Conservation (phyloP, 2,888 invertebrate species). For the Archips xylosteana region DNA sequence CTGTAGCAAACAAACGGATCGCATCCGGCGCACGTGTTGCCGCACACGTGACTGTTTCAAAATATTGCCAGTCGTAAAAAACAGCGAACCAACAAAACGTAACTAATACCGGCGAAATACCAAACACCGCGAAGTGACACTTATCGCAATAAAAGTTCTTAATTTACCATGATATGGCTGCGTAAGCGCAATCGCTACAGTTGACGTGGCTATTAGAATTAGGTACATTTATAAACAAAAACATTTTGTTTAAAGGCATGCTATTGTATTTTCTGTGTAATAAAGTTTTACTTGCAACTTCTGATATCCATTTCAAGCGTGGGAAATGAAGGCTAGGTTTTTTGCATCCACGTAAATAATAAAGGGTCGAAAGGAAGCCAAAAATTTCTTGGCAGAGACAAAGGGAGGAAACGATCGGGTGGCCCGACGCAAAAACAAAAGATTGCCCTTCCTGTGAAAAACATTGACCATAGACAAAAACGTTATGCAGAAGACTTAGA, state of each 20-base stretch:
- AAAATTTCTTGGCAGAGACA: slow-evolving; percentile 74
- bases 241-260: too few relatives aligned
- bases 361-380: slow-evolving; percentile 70
- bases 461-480: slow-evolving; percentile 53
- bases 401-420: slow-evolving; percentile 80
- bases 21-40: slow-evolving; percentile 55
- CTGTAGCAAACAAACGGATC: slow-evolving; percentile 46
- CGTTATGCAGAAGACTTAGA: slow-evolving; percentile 60
- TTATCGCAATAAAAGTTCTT: slow-evolving; percentile 3
- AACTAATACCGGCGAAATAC: slow-evolving; percentile 37
- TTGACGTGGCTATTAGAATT: too few relatives aligned
- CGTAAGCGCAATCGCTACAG: too few relatives aligned
- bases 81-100: slow-evolving; percentile 44
- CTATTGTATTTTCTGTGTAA: too few relatives aligned
- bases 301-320: not conserved
- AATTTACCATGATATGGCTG: not conserved
- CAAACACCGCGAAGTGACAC: slow-evolving; percentile 25
- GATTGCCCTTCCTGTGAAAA: slow-evolving; percentile 67
- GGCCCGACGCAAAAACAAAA: slow-evolving; percentile 74
- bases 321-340: slow-evolving; percentile 34
- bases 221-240: too few relatives aligned
- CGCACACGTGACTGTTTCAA: slow-evolving; percentile 52
- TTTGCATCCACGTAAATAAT: slow-evolving; percentile 68
- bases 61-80: slow-evolving; percentile 59
- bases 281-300: too few relatives aligned